phyloP scores from a whole-genome alignment of 2,113 vertebrate species.

The Myodes glareolus region DNA sequence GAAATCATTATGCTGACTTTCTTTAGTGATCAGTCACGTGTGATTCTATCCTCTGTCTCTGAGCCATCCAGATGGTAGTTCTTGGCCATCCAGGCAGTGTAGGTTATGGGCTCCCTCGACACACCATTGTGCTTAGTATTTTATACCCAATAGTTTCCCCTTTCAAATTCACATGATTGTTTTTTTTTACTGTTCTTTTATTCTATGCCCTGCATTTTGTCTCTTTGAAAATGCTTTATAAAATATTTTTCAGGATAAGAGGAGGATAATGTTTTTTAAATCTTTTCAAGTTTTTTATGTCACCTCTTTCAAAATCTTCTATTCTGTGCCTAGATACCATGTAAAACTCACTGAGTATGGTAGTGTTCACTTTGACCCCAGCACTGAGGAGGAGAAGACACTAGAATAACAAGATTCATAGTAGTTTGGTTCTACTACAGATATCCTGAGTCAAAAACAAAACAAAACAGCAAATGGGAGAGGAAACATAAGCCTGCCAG shows the following conservation, averaged over 20 bases:
- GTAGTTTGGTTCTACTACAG: not conserved
- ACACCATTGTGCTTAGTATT: not conserved
- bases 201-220: not conserved
- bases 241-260: not conserved
- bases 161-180: constrained; percentile 34
- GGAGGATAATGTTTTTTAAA: not conserved
- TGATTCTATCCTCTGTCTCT: too few species aligned
- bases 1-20: too few species aligned
- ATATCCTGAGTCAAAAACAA: not conserved
- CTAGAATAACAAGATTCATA: not conserved
- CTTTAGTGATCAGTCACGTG: too few species aligned
- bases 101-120: too few species aligned
- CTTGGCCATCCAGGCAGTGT: too few species aligned
- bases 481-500: not conserved
- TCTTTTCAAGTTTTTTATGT: not conserved
- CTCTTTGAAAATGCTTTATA: not conserved
- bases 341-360: not conserved
- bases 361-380: not conserved
- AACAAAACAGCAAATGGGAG: not conserved
- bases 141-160: not conserved
- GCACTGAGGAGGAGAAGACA: not conserved
- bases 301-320: not conserved
- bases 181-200: not conserved
- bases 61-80: too few species aligned
- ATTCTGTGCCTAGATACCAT: not conserved